Evolutionary conservation across 2,888 invertebrate genomes (phyloP), one percentile per base, ranked within the genome.

Genomic region (Hyles lineata): DNA sequence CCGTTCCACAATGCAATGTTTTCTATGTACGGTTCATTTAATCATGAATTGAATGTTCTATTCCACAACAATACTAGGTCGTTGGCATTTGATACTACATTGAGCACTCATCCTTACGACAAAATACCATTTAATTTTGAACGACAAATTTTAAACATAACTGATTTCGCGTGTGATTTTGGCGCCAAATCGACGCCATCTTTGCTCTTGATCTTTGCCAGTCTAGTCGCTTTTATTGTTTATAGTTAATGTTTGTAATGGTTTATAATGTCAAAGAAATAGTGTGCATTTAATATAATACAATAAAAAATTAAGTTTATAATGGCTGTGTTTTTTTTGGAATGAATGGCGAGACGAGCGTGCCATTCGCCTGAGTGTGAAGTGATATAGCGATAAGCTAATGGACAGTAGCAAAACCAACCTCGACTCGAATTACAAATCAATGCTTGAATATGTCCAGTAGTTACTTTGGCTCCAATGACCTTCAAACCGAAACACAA

Each of bases 1-100:
- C 90, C 91, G 0, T 92, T 92, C 81, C 95, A 95, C 21, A 96
- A 95, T 0, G 95, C 95, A 0, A 95, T 97, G 76, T 97, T 97
- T 80, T 95, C 96, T 0, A 92, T 98, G 90, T 97, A 96, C 77
- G 97, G 97, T 0, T 88, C 95, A 0, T 97, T 95, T 80, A 96
- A 97, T 77, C 96, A 95, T 59, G 88, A 95, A 76, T 90, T 90
- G 29, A 94, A 97, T 82, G 90, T 98, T 0, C 89, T 98, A 59
- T 98, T 98, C 82, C 96, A 96, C 75, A 95, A 96, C 81, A 93
- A 91, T 15, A 96, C 96, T 0, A 90, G 86, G 75, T 85, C 73
- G 70, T 79, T 95, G 52, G 86, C 85, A 0, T 89, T 92, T 0
- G 83, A 85, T 11, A 79, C 79, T 7, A 85, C 90, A 72, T 84